phyloP scores from a whole-genome alignment of 1,140 invertebrate genomes.

The Drosophila subobscura region DNA sequence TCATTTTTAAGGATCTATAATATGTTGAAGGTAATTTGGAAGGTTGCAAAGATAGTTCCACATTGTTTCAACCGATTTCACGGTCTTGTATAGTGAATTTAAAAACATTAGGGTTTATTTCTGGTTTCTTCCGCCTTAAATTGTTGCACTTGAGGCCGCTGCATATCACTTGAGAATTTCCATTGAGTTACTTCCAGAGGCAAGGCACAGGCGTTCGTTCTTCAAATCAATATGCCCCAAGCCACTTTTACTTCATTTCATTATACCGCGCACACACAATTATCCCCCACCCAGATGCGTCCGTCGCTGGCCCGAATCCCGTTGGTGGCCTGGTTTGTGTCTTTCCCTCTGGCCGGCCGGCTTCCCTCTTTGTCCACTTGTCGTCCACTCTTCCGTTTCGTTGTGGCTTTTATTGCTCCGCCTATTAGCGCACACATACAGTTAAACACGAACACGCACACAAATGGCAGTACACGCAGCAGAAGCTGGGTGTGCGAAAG shows the following conservation, averaged over 20 bases:
- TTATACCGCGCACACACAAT: slow-evolving; percentile 6
- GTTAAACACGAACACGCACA: slow-evolving; percentile 7
- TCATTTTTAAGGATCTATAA: too few species aligned
- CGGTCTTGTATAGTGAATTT: too few species aligned
- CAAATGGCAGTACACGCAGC: too few species aligned
- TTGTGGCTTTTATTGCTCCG: slow-evolving; percentile 74
- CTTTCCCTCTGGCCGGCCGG: slow-evolving; percentile 3
- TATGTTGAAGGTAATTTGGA: too few species aligned
- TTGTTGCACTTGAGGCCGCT: too few species aligned
- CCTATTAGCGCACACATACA: slow-evolving; percentile 67
- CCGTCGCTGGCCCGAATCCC: slow-evolving; percentile 23
- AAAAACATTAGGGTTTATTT: too few species aligned
- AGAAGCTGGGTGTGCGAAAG: slow-evolving; percentile 4
- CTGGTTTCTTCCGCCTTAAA: too few species aligned
- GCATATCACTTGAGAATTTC: too few species aligned
- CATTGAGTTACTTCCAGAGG: too few species aligned
- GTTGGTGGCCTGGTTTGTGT: slow-evolving; percentile 59
- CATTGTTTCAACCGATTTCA: too few species aligned
- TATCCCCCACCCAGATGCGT: slow-evolving; percentile 4
- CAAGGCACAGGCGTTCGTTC: too few species aligned
- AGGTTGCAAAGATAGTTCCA: too few species aligned
- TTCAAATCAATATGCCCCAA: slow-evolving; percentile 37
- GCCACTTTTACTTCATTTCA: slow-evolving; percentile 20
- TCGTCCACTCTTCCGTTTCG: slow-evolving; percentile 9
- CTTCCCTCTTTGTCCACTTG: neutral